Conservation (phyloP, 1,140 invertebrate genomes). For the Neuroterus valhalla region DNA sequence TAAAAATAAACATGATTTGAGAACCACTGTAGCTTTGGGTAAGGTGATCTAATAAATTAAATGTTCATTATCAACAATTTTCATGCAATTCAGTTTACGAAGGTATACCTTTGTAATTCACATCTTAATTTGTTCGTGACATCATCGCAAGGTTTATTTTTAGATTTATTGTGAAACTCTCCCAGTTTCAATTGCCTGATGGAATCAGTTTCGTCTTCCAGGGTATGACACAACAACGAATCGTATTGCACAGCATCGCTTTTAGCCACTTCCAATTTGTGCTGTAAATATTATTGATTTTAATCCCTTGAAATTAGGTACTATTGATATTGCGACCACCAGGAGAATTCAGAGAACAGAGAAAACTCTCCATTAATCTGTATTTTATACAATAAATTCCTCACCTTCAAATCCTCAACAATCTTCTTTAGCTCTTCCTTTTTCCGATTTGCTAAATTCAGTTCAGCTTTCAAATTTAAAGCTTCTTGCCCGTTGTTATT, state of each 20-base stretch:
- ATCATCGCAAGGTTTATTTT: slow-evolving; percentile 59
- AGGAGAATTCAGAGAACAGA: too few species aligned
- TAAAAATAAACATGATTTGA: slow-evolving; percentile 38
- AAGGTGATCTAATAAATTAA: slow-evolving; percentile 18
- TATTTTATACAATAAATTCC: too few species aligned
- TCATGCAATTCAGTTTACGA: not conserved
- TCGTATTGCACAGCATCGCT: slow-evolving; percentile 62
- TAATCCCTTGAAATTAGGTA: too few species aligned
- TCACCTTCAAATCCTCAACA: slow-evolving; percentile 66
- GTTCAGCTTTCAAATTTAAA: slow-evolving; percentile 62
- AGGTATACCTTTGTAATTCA: slow-evolving; percentile 61
- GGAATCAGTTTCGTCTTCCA: slow-evolving; percentile 67
- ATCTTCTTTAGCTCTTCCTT: slow-evolving; percentile 64
- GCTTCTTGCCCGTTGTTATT: slow-evolving; percentile 63
- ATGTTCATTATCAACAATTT: slow-evolving; percentile 1
- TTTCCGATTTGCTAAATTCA: slow-evolving; percentile 62
- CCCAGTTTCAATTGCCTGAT: slow-evolving; percentile 68
- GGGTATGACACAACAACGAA: slow-evolving; percentile 55
- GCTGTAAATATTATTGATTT: slow-evolving; percentile 44
- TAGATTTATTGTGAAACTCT: slow-evolving; percentile 53
- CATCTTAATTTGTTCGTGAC: slow-evolving; percentile 61
- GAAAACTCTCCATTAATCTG: too few species aligned
- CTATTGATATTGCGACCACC: too few species aligned
- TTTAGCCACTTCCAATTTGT: slow-evolving; percentile 63
- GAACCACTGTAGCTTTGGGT: slow-evolving; percentile 17